Evolutionary conservation across 2,113 vertebrate genomes (phyloP), one percentile per base, ranked within the genome.

Genomic region (Condylura cristata): DNA sequence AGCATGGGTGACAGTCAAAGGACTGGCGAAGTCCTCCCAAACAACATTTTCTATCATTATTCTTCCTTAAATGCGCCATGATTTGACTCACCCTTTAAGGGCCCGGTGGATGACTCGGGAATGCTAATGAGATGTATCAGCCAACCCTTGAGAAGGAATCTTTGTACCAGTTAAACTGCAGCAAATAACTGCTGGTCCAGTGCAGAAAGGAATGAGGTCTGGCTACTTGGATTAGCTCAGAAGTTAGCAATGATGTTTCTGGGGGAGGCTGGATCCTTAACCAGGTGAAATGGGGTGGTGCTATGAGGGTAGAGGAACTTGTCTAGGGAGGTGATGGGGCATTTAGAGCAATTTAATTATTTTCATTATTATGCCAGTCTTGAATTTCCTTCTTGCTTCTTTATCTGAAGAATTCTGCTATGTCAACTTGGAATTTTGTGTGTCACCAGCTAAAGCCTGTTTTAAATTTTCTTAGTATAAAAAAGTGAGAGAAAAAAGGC

Each of bases 401-500:
- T 87, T 46, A 32, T 85, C 44, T 66, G 46, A 68, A 79, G 39
- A 8, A 22, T 58, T 93, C 41, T 92, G 9, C 12, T 85, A 26
- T 44, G 6, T 60, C 72, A 66, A 32, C 28, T 26, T 63, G 65
- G 3, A n/a, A 32, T 58, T 93, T 89, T 85, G 37, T 72, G 65
- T 63, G 28, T 56, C 86, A 80, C 26, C 51, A 80, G 58, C 8
- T 75, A 46, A 89, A 80, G 18, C 30, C 26, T 91, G 28, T 84
- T 95, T 90, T 84, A 71, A 65, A 53, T 92, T 17, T 68, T 87
- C 58, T 70, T 89, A 39, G 13, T 65, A 12, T 60, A 66, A 37
- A 18, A 89, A 78, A 93, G 34, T 9, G 34, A 79, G 68, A 80
- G 28, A 14, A 41, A 53, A 61, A 90, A 79, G n/a, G 12, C 34